Conservation (phyloP, 2,888 invertebrate species). For the Cloeon dipterum region DNA sequence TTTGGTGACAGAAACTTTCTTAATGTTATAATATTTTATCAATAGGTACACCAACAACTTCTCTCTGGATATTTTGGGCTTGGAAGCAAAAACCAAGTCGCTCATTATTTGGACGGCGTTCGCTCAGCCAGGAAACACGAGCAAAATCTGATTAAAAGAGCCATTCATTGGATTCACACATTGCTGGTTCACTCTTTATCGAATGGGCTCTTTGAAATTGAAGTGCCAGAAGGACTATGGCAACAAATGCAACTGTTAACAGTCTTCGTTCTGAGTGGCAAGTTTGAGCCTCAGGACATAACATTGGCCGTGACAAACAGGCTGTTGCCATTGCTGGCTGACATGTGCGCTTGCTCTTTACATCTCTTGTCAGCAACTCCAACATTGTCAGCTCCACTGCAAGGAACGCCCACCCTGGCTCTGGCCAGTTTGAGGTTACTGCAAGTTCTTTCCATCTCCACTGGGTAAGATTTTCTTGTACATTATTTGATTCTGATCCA, state of each 20-base stretch:
- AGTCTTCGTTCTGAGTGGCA: slow-evolving; percentile 28
- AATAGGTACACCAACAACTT: slow-evolving; percentile 20
- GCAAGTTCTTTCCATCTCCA: slow-evolving; percentile 28
- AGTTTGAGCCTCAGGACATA: slow-evolving; percentile 28
- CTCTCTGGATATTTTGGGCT: slow-evolving; percentile 23
- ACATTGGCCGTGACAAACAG: slow-evolving; percentile 29
- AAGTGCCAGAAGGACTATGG: slow-evolving; percentile 9
- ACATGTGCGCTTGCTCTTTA: slow-evolving; percentile 14
- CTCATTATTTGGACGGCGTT: slow-evolving; percentile 31
- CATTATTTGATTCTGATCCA: background rate
- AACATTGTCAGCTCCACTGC: slow-evolving; percentile 8
- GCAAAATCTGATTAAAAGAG: slow-evolving; percentile 24
- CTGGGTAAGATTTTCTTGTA: slow-evolving; percentile 17
- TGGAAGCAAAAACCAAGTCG: slow-evolving; percentile 18
- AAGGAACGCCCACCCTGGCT: slow-evolving; percentile 13
- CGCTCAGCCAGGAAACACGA: slow-evolving; percentile 23
- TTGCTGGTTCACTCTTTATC: slow-evolving; percentile 23
- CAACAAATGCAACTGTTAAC: slow-evolving; percentile 23
- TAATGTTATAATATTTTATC: background rate
- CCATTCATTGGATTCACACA: slow-evolving; percentile 28
- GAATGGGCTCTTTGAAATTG: slow-evolving; percentile 7
- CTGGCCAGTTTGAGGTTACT: slow-evolving; percentile 27
- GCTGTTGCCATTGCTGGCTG: slow-evolving; percentile 22
- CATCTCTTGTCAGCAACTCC: slow-evolving; percentile 8
- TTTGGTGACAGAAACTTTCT: background rate